These are phyloP conservation scores for Leptoteleia sp. DNA, from an alignment of 1,140 invertebrate genomes.

Conservation along the genomic window DNA sequence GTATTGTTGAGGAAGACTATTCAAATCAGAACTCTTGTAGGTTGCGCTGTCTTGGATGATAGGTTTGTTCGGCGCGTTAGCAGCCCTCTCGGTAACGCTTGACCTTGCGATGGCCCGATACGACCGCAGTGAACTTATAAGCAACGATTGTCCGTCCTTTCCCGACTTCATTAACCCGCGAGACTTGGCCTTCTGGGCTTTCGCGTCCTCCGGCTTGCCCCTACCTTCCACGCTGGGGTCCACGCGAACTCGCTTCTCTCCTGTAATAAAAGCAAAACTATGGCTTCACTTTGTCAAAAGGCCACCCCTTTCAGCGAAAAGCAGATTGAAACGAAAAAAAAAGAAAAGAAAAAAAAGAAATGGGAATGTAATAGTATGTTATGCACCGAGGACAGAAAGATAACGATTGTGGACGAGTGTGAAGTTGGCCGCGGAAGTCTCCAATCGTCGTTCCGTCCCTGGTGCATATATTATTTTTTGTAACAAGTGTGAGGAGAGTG, in stretches of 20 bases:
- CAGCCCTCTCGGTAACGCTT: conserved; percentile 58
- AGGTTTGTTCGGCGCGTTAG: conserved; percentile 42
- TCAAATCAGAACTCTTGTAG: conserved; percentile 69
- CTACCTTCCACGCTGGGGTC: conserved; percentile 78
- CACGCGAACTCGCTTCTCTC: conserved; percentile 80
- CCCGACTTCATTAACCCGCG: conserved; percentile 46
- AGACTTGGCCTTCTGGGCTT: conserved; percentile 60
- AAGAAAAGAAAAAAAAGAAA: too few relatives aligned
- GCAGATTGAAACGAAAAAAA: conserved; percentile 2
- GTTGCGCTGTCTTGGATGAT: conserved; percentile 53
- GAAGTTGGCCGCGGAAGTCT: too few relatives aligned
- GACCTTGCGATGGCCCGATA: conserved; percentile 69
- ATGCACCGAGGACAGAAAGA: too few relatives aligned
- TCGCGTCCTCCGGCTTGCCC: conserved; percentile 70
- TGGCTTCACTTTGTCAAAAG: neutral
- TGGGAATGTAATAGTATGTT: too few relatives aligned
- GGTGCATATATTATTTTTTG: neutral
- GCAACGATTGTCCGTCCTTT: conserved; percentile 71
- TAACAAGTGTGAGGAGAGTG: too few relatives aligned
- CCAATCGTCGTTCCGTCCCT: too few relatives aligned
- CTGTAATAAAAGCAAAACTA: conserved; percentile 71
- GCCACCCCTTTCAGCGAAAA: neutral
- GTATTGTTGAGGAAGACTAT: conserved; percentile 75
- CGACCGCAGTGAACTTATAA: conserved; percentile 71
- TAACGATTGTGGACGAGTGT: too few relatives aligned